Base-by-base conservation (phyloP, 2,797 vertebrate genomes). In the Leuciscus waleckii region DNA sequence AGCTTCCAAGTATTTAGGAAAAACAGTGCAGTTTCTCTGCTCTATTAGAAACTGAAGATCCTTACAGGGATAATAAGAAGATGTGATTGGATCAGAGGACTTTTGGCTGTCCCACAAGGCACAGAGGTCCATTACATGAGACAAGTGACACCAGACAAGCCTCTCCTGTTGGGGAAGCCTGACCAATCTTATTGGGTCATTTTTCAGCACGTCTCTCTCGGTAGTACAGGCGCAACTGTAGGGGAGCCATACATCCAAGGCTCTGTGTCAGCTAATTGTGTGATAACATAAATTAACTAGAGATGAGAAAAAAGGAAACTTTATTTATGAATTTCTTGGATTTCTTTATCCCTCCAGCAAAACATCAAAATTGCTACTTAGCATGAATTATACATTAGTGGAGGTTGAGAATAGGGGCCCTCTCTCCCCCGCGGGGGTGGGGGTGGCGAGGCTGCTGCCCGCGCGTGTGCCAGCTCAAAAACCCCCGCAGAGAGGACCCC, bases 311-410 rank as follows among this genome's bases (percentile, higher is more conserved):
- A 82, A 94, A 94, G 92, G 94, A 92, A 95, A 77, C 61, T 84
- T 96, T 96, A 97, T 97, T 96, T 96, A 97, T 95, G 96, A 97
- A 97, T 96, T 94, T 96, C 94, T 95, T 95, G 94, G 92, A 95
- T 95, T 95, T 96, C 95, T 85, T 85, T 80, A 79, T 74, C 96
- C 96, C 96, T 92, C 94, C 94, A 97, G 97, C 96, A 95, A 97
- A 97, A 97, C 96, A 98, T 96, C 95, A 96, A 96, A 97, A 98
- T 98, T 97, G 95, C 96, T 97, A 95, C 96, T 97, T 96, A 95
- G 93, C 95, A 98, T 99, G 97, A 98, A 98, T 99, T 96, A 98
- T 98, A 97, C 96, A 99, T 98, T 93, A 96, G 94, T 92, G 93
- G 94, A 96, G 96, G 95, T 96, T 97, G 96, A 95, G 96, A 96